Base-by-base conservation (phyloP, 2,113 vertebrate genomes). In the Pygoscelis antarcticus region DNA sequence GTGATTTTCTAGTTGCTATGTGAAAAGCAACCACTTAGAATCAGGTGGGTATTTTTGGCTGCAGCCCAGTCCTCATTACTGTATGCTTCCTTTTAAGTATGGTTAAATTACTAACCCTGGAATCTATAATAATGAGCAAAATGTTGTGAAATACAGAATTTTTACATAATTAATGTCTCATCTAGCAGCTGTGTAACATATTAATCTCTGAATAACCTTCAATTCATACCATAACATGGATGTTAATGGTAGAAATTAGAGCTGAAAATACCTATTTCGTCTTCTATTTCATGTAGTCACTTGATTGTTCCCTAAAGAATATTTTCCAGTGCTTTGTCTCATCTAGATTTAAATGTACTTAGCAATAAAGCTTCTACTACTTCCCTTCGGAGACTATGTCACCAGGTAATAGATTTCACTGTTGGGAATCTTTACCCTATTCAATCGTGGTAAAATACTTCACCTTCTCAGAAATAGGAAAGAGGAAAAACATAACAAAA, bases 301-400 rank as follows among this genome's bases (percentile, higher is more conserved):
- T 86, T 72, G 54, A 95, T 93, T 91, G 91, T 57, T 95, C 96
- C 87, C 94, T 87, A 30, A 76, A 91, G 94, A 93, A 88, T 91
- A 87, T 95, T 95, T 94, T 86, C 29, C n/a, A 42, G 66, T 77
- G 20, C 74, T 93, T 94, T 91, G 27, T 85, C 78, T 93, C 84
- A 87, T 80, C 66, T 80, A 83, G 81, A 94, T 83, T 93, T 93
- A 88, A 96, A 94, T 74, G 84, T 85, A 91, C 87, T 65, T 83
- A 51, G 78, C 77, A 77, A 94, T 96, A 96, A 97, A 95, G 54
- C 74, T 87, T 76, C 89, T 89, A 49, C 34, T 85, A 60, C 34
- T 94, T 96, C 65, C 40, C 89, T 96, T 93, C 72, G 23, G 91
- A 95, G 89, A 77, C 75, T 91, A 17, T 93, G 91, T 89, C 89